Evolutionary conservation across 2,797 vertebrate species (phyloP).

Genomic region (Pogoniulus pusillus): DNA sequence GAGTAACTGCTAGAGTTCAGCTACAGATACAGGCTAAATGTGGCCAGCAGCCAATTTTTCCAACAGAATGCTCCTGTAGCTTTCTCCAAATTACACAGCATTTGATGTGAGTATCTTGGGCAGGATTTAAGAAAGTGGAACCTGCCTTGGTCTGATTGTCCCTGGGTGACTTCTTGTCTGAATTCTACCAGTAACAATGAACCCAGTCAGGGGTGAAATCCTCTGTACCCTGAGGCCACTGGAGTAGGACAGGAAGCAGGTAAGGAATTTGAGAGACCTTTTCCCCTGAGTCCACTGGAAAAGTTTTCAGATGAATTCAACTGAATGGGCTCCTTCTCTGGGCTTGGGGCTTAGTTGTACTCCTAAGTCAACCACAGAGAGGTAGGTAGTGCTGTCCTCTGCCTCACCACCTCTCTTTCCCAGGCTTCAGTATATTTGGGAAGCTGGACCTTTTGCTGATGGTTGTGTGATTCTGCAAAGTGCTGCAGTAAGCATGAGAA

Average conservation of each 20-base stretch:
- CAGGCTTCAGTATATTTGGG: background rate
- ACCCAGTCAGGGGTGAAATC: background rate
- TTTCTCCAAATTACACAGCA: background rate
- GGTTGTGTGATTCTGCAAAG: background rate
- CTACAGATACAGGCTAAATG: too few species aligned
- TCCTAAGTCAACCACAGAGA: background rate
- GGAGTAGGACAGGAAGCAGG: background rate
- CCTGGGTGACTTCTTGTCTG: too few species aligned
- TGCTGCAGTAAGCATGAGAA: background rate
- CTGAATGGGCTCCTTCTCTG: background rate
- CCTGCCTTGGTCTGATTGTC: background rate
- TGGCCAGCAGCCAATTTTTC: too few species aligned
- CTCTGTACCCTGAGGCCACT: background rate
- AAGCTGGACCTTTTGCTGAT: background rate
- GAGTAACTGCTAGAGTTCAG: too few species aligned
- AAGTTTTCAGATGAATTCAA: background rate
- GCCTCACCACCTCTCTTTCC: background rate
- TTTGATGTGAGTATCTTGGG: background rate
- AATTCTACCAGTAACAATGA: background rate
- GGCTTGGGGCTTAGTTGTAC: accelerated
- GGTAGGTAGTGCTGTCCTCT: background rate
- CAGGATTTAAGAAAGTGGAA: background rate
- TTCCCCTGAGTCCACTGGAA: background rate
- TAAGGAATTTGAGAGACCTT: background rate
- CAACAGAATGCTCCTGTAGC: background rate